Evolutionary conservation across 2,797 vertebrate species (phyloP).

Genomic region (Enteromius fasciolatus): DNA sequence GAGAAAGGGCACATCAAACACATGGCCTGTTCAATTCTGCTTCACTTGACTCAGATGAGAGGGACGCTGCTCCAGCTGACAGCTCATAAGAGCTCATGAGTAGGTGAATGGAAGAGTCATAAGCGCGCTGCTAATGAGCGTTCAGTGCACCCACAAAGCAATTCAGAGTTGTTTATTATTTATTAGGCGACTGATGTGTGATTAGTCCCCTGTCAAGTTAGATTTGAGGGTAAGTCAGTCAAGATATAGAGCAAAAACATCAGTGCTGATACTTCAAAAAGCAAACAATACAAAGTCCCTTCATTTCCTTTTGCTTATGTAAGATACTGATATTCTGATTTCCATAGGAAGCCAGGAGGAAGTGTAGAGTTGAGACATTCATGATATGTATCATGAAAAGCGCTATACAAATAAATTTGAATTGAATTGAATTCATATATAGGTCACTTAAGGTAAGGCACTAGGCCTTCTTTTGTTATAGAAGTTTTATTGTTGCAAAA

Average conservation of each 20-base stretch:
- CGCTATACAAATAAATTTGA: too few species aligned
- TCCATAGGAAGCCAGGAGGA: not conserved
- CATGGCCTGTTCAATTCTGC: constrained; percentile 64
- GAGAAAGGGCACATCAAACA: constrained; percentile 46
- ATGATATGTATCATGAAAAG: too few species aligned
- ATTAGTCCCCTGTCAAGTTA: not conserved
- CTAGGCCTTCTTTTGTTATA: too few species aligned
- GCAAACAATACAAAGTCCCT: not conserved
- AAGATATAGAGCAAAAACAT: not conserved
- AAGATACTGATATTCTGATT: not conserved
- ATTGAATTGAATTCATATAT: too few species aligned
- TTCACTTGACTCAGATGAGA: constrained; percentile 69
- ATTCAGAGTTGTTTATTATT: constrained; percentile 38
- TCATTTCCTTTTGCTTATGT: not conserved
- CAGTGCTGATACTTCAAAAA: not conserved
- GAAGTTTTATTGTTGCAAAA: too few species aligned
- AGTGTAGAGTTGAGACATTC: not conserved
- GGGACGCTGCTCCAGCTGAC: constrained; percentile 74
- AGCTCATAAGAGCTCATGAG: constrained; percentile 66
- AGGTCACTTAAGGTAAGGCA: not conserved
- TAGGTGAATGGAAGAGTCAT: constrained; percentile 4
- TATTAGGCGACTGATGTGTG: constrained; percentile 23
- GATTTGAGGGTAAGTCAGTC: constrained; percentile 34
- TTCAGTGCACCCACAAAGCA: constrained; percentile 26
- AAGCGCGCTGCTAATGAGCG: constrained; percentile 23